Percentiles rank a stretch among this genome's conserved stretches.
phyloP scores from a whole-genome alignment of 2,888 invertebrate genomes.

The Yponomeuta sedellus region DNA sequence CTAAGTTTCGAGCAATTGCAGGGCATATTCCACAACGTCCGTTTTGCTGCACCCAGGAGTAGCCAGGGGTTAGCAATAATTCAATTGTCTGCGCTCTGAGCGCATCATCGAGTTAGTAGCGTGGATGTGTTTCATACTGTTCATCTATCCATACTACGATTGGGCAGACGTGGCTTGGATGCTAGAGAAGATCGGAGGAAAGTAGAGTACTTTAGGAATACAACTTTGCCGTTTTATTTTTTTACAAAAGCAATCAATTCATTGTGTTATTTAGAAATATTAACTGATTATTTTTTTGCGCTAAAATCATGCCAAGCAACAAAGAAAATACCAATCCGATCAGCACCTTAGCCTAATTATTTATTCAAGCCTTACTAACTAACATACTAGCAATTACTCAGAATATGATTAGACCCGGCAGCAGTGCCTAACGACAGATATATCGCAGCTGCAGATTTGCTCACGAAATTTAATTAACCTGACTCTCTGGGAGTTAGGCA shows the following conservation, averaged over 20 bases:
- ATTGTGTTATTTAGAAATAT: too few species aligned
- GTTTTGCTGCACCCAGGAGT: not conserved
- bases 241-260: too few species aligned
- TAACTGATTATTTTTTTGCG: too few species aligned
- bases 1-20: too few species aligned
- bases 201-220: too few species aligned
- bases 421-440: slow-evolving; percentile 1
- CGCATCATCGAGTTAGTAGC: not conserved
- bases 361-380: not conserved
- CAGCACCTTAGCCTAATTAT: not conserved
- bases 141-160: not conserved
- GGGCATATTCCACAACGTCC: not conserved
- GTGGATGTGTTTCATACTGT: not conserved
- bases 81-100: not conserved
- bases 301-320: too few species aligned
- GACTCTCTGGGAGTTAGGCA: not conserved
- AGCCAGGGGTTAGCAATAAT: not conserved
- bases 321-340: too few species aligned
- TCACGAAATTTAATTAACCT: slow-evolving; percentile 1
- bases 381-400: not conserved
- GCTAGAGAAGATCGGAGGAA: not conserved
- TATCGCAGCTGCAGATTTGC: not conserved
- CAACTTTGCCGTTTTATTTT: too few species aligned
- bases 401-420: not conserved
- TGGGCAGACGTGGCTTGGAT: not conserved